phyloP scores from a whole-genome alignment of 2,888 invertebrate genomes.

The Phyllotreta cruciferae region DNA sequence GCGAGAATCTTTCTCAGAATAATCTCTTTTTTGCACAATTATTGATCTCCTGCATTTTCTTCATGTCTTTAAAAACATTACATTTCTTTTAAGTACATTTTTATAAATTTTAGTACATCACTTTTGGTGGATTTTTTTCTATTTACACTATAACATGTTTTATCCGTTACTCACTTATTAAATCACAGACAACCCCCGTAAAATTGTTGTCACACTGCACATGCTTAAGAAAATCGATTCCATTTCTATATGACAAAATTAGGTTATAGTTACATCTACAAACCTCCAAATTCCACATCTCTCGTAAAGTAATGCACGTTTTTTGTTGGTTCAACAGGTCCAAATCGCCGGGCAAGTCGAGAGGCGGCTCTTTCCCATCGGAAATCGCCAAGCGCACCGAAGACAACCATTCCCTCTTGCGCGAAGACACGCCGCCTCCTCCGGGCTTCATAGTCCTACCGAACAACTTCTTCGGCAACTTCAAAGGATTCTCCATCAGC shows the following conservation, averaged over 20 bases:
- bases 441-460: constrained; percentile 42
- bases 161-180: background rate
- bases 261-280: constrained; percentile 17
- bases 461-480: constrained; percentile 81
- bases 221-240: constrained; percentile 34
- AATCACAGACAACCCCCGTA: background rate
- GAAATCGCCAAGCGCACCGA: constrained; percentile 66
- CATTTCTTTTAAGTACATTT: constrained; percentile 5
- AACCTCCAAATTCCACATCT: background rate
- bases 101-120: no score
- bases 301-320: constrained; percentile 30
- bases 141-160: no score
- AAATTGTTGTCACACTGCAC: constrained; percentile 15
- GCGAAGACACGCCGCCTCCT: constrained; percentile 49
- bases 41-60: background rate
- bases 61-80: constrained; percentile 19
- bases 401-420: constrained; percentile 73
- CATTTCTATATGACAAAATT: constrained; percentile 16
- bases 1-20: no score
- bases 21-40: no score
- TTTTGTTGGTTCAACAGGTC: constrained; percentile 51
- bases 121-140: no score
- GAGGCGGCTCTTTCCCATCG: constrained; percentile 55
- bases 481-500: constrained; percentile 81
- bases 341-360: constrained; percentile 56